Percentiles rank a stretch among this genome's conserved stretches.
Evolutionary conservation across 2,113 vertebrate species (phyloP).

Genomic region (Taurulus bubalis): DNA sequence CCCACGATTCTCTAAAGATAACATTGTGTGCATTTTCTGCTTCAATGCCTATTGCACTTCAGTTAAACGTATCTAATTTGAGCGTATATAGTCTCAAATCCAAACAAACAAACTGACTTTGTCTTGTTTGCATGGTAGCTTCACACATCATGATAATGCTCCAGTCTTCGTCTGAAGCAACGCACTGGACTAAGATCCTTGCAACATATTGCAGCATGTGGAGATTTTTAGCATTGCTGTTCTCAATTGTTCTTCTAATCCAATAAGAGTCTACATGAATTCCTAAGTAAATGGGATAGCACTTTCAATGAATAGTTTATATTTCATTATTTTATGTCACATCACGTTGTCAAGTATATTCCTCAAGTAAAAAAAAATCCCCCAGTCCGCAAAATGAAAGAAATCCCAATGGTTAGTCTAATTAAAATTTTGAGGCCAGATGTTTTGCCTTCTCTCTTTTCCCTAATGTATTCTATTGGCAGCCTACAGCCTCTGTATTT

Average conservation of each 20-base stretch:
- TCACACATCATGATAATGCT: slow-evolving; percentile 12
- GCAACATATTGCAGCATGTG: not conserved
- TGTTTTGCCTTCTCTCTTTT: slow-evolving; percentile 81
- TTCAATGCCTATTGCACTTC: slow-evolving; percentile 37
- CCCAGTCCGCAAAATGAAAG: slow-evolving; percentile 70
- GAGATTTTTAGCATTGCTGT: slow-evolving; percentile 1
- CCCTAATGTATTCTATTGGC: slow-evolving; percentile 78
- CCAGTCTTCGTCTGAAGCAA: slow-evolving; percentile 1
- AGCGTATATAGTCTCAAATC: slow-evolving; percentile 38
- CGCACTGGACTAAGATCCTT: not conserved
- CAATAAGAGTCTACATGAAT: slow-evolving; percentile 1
- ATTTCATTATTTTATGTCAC: slow-evolving; percentile 46
- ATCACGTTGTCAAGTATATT: slow-evolving; percentile 71
- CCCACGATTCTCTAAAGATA: slow-evolving; percentile 50
- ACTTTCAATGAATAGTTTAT: slow-evolving; percentile 39
- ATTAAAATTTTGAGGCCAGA: slow-evolving; percentile 85
- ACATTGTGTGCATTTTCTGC: slow-evolving; percentile 40
- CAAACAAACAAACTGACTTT: slow-evolving; percentile 46
- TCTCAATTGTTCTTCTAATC: not conserved
- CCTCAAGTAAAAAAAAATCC: slow-evolving; percentile 67
- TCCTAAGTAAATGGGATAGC: slow-evolving; percentile 30
- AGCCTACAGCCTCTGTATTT: slow-evolving; percentile 69
- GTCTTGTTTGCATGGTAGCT: slow-evolving; percentile 31
- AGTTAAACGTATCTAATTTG: slow-evolving; percentile 52
- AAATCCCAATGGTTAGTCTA: slow-evolving; percentile 80